Percentiles rank a stretch among this genome's conserved stretches.
phyloP scores from a whole-genome alignment of 2,888 invertebrate genomes.

The Arge pagana region DNA sequence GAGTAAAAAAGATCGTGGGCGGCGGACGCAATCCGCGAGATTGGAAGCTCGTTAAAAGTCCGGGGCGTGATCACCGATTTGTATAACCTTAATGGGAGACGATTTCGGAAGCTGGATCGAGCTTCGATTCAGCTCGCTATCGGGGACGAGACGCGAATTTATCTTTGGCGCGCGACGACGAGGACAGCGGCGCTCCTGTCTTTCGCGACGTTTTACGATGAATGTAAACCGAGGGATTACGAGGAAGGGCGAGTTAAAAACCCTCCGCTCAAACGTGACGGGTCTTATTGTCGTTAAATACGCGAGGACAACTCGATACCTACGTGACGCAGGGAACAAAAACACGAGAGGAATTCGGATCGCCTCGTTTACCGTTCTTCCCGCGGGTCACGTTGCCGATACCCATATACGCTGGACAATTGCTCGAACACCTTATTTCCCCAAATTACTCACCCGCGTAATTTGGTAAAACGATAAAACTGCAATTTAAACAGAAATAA shows the following conservation, averaged over 20 bases:
- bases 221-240: neutral
- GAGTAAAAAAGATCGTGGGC: conserved; percentile 21
- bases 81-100: conserved; percentile 43
- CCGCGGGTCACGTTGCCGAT: conserved; percentile 21
- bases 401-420: no score
- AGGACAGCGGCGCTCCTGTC: conserved; percentile 1
- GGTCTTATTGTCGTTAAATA: conserved; percentile 20
- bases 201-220: no score
- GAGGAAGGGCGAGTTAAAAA: conserved; percentile 12
- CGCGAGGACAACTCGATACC: conserved; percentile 17
- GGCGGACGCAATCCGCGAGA: conserved; percentile 31
- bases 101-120: conserved; percentile 11
- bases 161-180: conserved; percentile 8
- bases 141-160: conserved; percentile 20
- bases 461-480: no score
- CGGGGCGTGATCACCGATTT: conserved; percentile 42
- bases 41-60: conserved; percentile 40
- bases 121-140: neutral
- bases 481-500: no score
- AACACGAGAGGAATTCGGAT: no score
- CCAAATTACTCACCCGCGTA: no score
- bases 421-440: no score
- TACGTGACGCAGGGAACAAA: conserved; percentile 22
- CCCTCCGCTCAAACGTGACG: conserved; percentile 23
- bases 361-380: neutral